These are phyloP conservation scores for Furnarius figulus DNA, from an alignment of 2,113 vertebrate species.

Conservation along the genomic window DNA sequence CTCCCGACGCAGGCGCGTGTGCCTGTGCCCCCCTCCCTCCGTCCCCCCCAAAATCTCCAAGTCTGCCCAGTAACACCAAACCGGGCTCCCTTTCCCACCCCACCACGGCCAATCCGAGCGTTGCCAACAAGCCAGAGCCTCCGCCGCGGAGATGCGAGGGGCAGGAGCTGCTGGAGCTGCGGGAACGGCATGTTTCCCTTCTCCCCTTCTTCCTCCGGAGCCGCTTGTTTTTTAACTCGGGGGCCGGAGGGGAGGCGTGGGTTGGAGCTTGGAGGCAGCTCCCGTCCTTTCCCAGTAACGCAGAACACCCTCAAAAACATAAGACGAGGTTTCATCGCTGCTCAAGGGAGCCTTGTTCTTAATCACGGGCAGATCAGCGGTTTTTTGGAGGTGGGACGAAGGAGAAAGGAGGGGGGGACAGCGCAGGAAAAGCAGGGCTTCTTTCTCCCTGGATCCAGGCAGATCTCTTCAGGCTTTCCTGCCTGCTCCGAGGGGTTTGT, in stretches of 20 bases:
- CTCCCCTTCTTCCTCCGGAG: background rate
- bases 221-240: background rate
- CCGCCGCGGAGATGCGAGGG: background rate
- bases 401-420: background rate
- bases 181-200: constrained; percentile 50
- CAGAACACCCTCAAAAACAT: background rate
- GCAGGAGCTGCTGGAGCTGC: constrained; percentile 52
- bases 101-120: constrained; percentile 12
- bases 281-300: background rate
- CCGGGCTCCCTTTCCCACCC: background rate
- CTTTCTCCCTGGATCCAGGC: background rate
- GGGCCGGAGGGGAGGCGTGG: background rate
- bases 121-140: background rate
- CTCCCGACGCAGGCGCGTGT: background rate
- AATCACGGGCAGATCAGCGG: background rate
- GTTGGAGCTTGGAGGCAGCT: background rate
- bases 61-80: constrained; percentile 61
- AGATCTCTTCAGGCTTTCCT: background rate
- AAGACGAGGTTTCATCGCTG: background rate
- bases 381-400: background rate
- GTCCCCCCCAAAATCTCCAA: background rate
- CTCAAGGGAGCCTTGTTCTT: background rate
- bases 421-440: background rate
- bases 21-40: background rate
- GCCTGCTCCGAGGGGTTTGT: background rate